Conservation (phyloP, 1,140 invertebrate species). For the Drosophila takahashii region DNA sequence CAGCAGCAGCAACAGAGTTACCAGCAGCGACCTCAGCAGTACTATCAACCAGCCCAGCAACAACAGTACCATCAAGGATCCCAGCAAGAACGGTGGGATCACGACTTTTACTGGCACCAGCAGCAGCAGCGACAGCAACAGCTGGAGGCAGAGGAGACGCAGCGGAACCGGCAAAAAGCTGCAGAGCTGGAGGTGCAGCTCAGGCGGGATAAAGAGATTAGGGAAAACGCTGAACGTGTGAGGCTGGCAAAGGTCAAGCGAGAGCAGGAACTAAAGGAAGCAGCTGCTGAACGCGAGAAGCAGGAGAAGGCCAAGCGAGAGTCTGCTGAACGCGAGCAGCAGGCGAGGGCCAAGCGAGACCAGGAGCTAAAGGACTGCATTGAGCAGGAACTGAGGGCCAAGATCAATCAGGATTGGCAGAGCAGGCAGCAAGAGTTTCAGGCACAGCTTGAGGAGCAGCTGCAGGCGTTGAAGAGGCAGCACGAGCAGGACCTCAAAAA, state of each 20-base stretch:
- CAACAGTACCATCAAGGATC: too few species aligned
- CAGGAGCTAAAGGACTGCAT: slow-evolving; percentile 4
- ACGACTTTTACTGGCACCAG: not conserved
- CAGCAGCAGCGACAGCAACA: not conserved
- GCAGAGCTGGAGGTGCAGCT: not conserved
- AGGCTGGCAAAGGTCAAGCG: not conserved
- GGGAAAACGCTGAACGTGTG: slow-evolving; percentile 3
- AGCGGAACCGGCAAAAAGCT: too few species aligned
- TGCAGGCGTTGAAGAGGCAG: slow-evolving; percentile 18
- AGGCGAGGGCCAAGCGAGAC: not conserved
- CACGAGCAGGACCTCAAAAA: slow-evolving; percentile 14
- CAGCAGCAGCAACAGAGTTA: not conserved
- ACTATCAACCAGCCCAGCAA: not conserved
- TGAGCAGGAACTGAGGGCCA: not conserved
- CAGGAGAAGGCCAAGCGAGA: not conserved
- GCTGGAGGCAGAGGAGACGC: not conserved
- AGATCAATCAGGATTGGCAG: not conserved
- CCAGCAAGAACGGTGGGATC: not conserved
- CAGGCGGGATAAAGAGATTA: slow-evolving; percentile 17
- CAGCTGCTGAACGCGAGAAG: not conserved
- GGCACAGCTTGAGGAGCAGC: slow-evolving; percentile 1
- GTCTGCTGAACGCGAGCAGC: not conserved
- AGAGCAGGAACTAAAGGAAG: slow-evolving; percentile 4
- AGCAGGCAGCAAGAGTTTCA: not conserved
- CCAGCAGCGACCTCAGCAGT: not conserved